Base-by-base conservation (phyloP, 2,797 vertebrate species). In the Choloepus didactylus region DNA sequence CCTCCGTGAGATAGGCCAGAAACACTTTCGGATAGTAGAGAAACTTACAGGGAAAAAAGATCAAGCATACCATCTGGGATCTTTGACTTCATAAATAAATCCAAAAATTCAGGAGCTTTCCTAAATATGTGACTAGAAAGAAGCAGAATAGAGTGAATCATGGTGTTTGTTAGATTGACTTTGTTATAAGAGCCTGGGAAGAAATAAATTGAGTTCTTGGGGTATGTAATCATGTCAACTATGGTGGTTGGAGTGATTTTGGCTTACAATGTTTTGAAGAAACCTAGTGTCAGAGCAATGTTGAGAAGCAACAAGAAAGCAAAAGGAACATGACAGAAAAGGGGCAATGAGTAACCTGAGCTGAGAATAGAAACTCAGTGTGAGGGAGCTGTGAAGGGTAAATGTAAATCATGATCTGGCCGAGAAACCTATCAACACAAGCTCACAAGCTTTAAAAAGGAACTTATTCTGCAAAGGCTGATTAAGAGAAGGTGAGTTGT, bases 201-300 rank as follows among this genome's bases (percentile, higher is more conserved):
- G 86, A 94, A 76, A 79, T 51, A 76, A 72, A 89, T 46, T 77
- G 80, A 85, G 64, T 77, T 93, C 76, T 89, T 38, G 19, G 66
- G 38, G 81, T 81, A 9, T 72, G 19, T 56, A 85, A 59, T 88
- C 14, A 9, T 44, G 62, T 56, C 60, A 87, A 4, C 41, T 76
- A 49, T 25, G 51, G 89, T 75, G 49, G 51, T 14, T 27, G 31
- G 59, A 64, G 21, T 69, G 72, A 59, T 75, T 84, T 84, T 35
- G 56, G 11, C 21, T 87, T 89, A 16, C 51, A 91, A 77, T 87
- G 10, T 72, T 67, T 91, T 54, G 15, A 76, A 46, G 82, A 85
- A 79, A 44, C 31, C 46, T 77, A 18, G 44, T 21, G 9, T 91
- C n/a, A n/a, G 35, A 70, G 91, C 16, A 88, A 38, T 27, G 23